Percentiles rank a stretch among this genome's conserved stretches.
These are phyloP conservation scores for Kryphioiulus occultus DNA, from an alignment of 2,888 invertebrate species.

Conservation along the genomic window DNA sequence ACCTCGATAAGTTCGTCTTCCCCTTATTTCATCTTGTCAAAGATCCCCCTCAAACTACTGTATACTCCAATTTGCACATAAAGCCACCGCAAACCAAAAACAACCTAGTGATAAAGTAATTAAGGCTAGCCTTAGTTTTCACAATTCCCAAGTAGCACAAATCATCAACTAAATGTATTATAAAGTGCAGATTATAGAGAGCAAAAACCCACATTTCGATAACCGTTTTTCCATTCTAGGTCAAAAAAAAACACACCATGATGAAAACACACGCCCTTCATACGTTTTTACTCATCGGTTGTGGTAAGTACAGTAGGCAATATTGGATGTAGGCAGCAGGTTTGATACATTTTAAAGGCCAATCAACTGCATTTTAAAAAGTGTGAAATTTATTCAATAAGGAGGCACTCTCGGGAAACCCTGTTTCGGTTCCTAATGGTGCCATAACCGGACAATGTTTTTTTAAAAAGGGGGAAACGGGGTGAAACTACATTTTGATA, in stretches of 20 bases:
- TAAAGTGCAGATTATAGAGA: not conserved
- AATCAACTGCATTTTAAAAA: not conserved
- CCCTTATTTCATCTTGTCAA: not conserved
- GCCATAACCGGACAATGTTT: not conserved
- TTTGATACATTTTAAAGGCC: not conserved
- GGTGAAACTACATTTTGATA: not conserved
- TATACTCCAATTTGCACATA: not conserved
- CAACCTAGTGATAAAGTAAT: not conserved
- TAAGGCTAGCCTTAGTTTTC: too few species aligned
- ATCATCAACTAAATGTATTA: not conserved
- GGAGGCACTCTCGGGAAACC: not conserved
- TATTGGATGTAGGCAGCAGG: not conserved
- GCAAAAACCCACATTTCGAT: not conserved
- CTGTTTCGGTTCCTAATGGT: not conserved
- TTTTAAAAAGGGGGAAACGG: not conserved
- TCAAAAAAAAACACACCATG: not conserved
- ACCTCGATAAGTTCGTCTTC: too few species aligned
- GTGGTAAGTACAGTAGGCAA: not conserved
- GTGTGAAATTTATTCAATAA: not conserved
- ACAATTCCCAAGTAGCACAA: too few species aligned
- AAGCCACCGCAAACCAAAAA: not conserved
- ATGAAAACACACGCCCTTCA: constrained; percentile 5
- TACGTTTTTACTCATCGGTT: not conserved
- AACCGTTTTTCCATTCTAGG: not conserved
- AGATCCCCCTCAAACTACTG: not conserved